Percentiles rank a stretch among this genome's conserved stretches.
Conservation (phyloP, 2,797 vertebrate genomes). For the Gouania willdenowi region DNA sequence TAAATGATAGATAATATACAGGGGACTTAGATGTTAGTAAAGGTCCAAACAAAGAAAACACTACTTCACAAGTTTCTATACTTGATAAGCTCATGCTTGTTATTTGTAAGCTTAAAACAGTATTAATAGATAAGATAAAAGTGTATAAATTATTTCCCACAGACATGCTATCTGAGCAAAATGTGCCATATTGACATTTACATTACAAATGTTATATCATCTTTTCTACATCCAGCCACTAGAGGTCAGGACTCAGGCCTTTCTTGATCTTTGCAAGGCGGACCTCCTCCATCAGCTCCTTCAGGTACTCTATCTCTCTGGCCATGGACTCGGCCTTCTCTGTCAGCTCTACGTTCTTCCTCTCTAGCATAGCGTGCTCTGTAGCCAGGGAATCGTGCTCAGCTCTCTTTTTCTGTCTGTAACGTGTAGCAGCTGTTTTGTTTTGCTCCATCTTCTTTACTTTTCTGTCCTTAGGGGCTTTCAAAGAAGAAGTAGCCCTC, state of each 20-base stretch:
- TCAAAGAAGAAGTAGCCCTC: constrained; percentile 6
- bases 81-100: constrained; percentile 31
- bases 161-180: constrained; percentile 14
- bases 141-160: too few species aligned
- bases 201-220: neutral
- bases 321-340: constrained; percentile 86
- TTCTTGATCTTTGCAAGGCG: constrained; percentile 73
- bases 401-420: constrained; percentile 88
- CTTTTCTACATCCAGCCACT: constrained; percentile 8
- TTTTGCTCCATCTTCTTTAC: constrained; percentile 97
- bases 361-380: constrained; percentile 78
- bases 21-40: too few species aligned
- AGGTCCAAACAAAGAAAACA: too few species aligned
- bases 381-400: constrained; percentile 79
- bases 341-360: constrained; percentile 82
- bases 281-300: constrained; percentile 92
- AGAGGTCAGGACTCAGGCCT: constrained; percentile 45
- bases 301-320: constrained; percentile 92
- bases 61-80: too few species aligned
- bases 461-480: constrained; percentile 82
- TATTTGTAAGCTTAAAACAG: constrained; percentile 1
- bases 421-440: constrained; percentile 91
- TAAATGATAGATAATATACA: too few species aligned
- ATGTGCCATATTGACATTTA: constrained; percentile 6
- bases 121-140: too few species aligned